Evolutionary conservation across 1,140 invertebrate species (phyloP), one percentile per base, ranked within the genome.

Genomic region (Drosophila nigrodunni): DNA sequence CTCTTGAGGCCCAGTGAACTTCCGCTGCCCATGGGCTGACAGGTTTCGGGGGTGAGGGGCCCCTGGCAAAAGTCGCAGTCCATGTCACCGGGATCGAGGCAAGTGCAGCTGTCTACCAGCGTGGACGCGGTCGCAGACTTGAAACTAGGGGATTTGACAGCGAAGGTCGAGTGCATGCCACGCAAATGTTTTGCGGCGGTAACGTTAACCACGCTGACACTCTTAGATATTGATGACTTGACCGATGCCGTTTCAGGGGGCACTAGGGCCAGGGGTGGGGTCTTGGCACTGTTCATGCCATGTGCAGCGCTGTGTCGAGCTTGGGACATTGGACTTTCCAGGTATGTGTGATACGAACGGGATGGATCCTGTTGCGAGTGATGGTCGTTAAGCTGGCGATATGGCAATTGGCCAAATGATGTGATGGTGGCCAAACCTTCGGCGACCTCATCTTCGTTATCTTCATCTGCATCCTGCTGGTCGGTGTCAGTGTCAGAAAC

Each of bases 171-270:
- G 6, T 82, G 80, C 7, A 76, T 55, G 13, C 71, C 70, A 3
- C 85, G 88, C n/a, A 92, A 57, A 74, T 79, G 78, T n/a, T 91
- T 92, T 0, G 78, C 86, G 3, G 85, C 89, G 35, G 87, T 90
- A 2, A 82, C 73, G 66, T 92, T 91, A 2, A 92, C 85, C n/a
- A 92, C 81, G 25, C 78, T 80, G 25, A 91, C 80, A 61, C 94
- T 94, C 78, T 94, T 94, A 35, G 93, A 92, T 46, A 94, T 94
- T 11, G 93, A 93, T 25, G 91, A 92, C 54, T 94, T 93, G 0
- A 94, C 93, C 8, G 93, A 92, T 25, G 92, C 85, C n/a, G 92
- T 86, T 61, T 93, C 92, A 0, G 94, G 94, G 1, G 94, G 93
- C 35, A 94, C 93, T 34, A 94, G 91, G 0, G 93, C 92, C 15